phyloP scores from a whole-genome alignment of 2,113 vertebrate species.

The Oreochromis aureus region DNA sequence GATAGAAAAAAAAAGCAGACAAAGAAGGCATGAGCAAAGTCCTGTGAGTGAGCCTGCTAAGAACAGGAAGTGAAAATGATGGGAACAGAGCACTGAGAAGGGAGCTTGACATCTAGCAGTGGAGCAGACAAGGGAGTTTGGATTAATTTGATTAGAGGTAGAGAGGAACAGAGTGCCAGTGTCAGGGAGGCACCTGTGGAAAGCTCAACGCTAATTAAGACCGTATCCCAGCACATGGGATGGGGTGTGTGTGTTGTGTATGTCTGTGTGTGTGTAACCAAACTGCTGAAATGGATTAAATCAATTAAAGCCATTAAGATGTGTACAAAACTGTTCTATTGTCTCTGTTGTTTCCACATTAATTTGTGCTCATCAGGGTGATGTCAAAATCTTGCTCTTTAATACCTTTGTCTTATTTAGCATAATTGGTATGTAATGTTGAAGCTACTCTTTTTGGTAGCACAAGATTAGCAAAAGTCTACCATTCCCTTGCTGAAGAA shows the following conservation, averaged over 20 bases:
- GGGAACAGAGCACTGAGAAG: not conserved
- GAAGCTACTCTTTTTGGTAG: not conserved
- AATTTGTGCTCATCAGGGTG: not conserved
- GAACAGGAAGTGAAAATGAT: not conserved
- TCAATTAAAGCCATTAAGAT: slow-evolving; percentile 20
- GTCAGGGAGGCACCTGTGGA: slow-evolving; percentile 40
- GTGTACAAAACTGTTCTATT: not conserved
- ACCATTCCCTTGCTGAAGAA: not conserved
- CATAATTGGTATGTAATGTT: slow-evolving; percentile 11
- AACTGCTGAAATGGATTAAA: slow-evolving; percentile 33
- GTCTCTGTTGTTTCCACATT: not conserved
- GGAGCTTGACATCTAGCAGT: not conserved
- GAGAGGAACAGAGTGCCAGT: slow-evolving; percentile 25
- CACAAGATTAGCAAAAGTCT: slow-evolving; percentile 15
- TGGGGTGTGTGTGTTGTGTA: not conserved
- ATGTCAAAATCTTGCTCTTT: slow-evolving; percentile 20
- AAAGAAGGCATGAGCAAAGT: not conserved
- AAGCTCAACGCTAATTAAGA: slow-evolving; percentile 58
- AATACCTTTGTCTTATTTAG: not conserved
- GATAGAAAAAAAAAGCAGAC: not conserved
- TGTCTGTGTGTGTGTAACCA: not conserved
- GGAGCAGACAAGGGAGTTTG: slow-evolving; percentile 28
- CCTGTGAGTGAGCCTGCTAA: not conserved
- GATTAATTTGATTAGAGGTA: slow-evolving; percentile 54
- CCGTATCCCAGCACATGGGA: not conserved